Evolutionary conservation across 2,113 vertebrate species (phyloP).

Genomic region (Pandion haliaetus): DNA sequence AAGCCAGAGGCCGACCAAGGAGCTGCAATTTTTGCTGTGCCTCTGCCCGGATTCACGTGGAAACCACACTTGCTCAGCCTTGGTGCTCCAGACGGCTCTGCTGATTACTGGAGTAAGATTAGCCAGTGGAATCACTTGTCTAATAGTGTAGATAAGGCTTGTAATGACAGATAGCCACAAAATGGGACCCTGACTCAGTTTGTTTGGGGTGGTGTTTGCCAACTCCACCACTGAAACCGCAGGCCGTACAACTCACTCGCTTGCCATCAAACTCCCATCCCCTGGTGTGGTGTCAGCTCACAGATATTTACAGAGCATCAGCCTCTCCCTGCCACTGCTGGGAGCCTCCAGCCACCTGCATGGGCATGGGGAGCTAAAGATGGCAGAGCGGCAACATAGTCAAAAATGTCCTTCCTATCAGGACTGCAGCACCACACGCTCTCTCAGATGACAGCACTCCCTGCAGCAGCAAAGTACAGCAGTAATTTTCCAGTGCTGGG

Average conservation of each 20-base stretch:
- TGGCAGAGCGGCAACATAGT: not conserved
- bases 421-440: accelerated
- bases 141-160: not conserved
- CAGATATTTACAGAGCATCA: not conserved
- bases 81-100: accelerated
- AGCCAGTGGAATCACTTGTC: not conserved
- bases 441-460: not conserved
- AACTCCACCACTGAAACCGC: accelerated
- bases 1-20: not conserved
- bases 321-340: not conserved
- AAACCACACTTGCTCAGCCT: not conserved
- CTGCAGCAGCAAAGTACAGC: not conserved
- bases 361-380: not conserved
- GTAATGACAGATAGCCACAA: not conserved
- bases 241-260: accelerated
- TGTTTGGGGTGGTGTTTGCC: not conserved
- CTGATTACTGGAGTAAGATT: not conserved
- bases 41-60: not conserved
- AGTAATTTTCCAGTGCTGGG: not conserved
- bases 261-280: not conserved
- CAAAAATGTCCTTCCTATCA: not conserved
- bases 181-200: not conserved
- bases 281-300: not conserved
- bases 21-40: not conserved
- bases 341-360: not conserved